phyloP scores from a whole-genome alignment of 1,140 invertebrate genomes.

The Matsumurasca onukii region DNA sequence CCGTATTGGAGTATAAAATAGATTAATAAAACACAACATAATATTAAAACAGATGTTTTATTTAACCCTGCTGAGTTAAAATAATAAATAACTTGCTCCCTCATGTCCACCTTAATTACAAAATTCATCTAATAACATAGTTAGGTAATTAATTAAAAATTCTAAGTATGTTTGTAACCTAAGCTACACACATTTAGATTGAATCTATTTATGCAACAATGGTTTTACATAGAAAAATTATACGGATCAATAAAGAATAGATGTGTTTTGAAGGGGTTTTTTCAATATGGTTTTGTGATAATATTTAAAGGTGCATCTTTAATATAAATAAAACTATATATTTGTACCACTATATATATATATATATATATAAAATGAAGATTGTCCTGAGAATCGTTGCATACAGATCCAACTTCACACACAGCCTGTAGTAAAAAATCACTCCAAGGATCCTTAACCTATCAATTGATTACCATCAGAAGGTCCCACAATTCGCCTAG shows the following conservation, averaged over 20 bases:
- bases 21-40: neutral
- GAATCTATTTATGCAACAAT: conserved; percentile 22
- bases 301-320: neutral
- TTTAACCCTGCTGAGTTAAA: conserved; percentile 24
- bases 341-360: neutral
- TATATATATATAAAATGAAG: conserved; percentile 13
- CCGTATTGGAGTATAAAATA: too few relatives aligned
- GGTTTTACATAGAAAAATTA: conserved; percentile 18
- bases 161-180: conserved; percentile 20
- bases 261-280: neutral
- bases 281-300: conserved; percentile 4
- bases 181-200: conserved; percentile 23
- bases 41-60: conserved; percentile 24
- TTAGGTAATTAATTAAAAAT: conserved; percentile 23
- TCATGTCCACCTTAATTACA: conserved; percentile 24
- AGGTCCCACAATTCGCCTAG: neutral
- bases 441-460: neutral
- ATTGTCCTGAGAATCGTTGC: conserved; percentile 22
- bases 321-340: too few relatives aligned
- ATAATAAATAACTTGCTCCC: conserved; percentile 26
- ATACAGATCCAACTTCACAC: conserved; percentile 7
- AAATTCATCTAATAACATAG: conserved; percentile 18
- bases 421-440: neutral
- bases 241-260: too few relatives aligned
- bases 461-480: neutral